Base-by-base conservation (phyloP, 2,797 vertebrate species). In the Oreortyx pictus region DNA sequence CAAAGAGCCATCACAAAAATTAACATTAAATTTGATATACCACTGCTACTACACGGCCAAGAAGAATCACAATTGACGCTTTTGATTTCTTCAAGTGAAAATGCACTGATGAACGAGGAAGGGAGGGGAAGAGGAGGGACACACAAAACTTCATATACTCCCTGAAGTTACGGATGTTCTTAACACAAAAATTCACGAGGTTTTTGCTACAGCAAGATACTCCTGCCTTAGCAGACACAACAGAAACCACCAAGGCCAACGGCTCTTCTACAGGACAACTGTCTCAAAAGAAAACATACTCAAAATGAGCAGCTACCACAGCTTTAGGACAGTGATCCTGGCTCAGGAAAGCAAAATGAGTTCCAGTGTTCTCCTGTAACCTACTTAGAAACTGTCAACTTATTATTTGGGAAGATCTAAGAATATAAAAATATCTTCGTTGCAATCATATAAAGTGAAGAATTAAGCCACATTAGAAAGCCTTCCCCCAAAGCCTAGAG, bases 371-470 rank as follows among this genome's bases (percentile, higher is more conserved):
- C 6, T 33, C 29, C 66, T 60, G 60, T 33, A 70, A 33, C 9
- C 37, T 41, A 68, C 31, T 83, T 5, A 25, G n/a, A 91, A 78
- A 54, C 59, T 66, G 41, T 66, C 20, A 82, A 52, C 13, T 52
- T 47, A 61, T 75, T 92, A 75, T 19, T 87, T 65, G 86, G 24
- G 43, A 85, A 90, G 84, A 91, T 89, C 87, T 94, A 93, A 90
- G 85, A 94, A 93, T 5, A 35, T 19, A 60, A 83, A 89, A 92
- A 91, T 68, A 88, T 88, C 93, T 93, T 62, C 14, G 41, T 94
- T 90, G 64, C 47, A 56, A 35, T 68, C 70, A 85, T 1, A 84
- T 61, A 88, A 91, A 90, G 43, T 54, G 65, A 77, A 56, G 82
- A 62, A 61, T 74, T 70, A 80, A 94, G 79, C 68, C 76, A 65